Evolutionary conservation across 2,888 invertebrate genomes (phyloP).

Genomic region (Azorinus chamasolen): DNA sequence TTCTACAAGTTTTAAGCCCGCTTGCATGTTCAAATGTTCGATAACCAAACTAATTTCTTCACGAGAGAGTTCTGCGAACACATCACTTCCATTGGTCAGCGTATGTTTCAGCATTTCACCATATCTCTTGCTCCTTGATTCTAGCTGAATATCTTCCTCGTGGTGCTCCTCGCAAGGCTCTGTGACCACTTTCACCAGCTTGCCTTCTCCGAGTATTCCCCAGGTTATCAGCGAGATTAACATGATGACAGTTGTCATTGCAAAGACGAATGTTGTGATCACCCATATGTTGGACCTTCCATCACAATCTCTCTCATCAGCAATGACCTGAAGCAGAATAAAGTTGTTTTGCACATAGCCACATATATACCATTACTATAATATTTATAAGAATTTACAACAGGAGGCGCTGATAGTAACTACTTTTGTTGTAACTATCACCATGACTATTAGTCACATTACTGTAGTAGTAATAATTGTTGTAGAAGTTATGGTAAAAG

Average conservation of each 20-base stretch:
- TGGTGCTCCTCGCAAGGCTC: not conserved
- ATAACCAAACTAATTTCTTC: conserved; percentile 72
- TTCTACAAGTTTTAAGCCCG: conserved; percentile 61
- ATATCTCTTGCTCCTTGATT: conserved; percentile 9
- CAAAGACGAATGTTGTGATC: conserved; percentile 45
- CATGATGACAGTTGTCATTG: conserved; percentile 36
- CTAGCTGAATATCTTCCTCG: not conserved
- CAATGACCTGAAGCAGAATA: conserved; percentile 15
- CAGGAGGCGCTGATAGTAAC: too few species aligned
- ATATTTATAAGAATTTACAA: too few species aligned
- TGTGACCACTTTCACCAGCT: not conserved
- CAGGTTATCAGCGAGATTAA: conserved; percentile 35
- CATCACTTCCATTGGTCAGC: conserved; percentile 61
- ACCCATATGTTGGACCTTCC: conserved; percentile 35
- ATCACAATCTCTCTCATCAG: conserved; percentile 8
- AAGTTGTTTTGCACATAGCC: too few species aligned
- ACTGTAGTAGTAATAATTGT: too few species aligned
- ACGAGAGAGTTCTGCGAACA: conserved; percentile 72
- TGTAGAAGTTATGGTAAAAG: too few species aligned
- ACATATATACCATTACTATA: too few species aligned
- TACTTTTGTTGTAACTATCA: too few species aligned
- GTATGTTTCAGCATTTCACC: conserved; percentile 4
- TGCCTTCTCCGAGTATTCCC: conserved; percentile 22
- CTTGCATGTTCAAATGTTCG: conserved; percentile 63
- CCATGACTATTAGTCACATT: too few species aligned